phyloP scores from a whole-genome alignment of 2,888 invertebrate species.

The Creontiades dilutus region DNA sequence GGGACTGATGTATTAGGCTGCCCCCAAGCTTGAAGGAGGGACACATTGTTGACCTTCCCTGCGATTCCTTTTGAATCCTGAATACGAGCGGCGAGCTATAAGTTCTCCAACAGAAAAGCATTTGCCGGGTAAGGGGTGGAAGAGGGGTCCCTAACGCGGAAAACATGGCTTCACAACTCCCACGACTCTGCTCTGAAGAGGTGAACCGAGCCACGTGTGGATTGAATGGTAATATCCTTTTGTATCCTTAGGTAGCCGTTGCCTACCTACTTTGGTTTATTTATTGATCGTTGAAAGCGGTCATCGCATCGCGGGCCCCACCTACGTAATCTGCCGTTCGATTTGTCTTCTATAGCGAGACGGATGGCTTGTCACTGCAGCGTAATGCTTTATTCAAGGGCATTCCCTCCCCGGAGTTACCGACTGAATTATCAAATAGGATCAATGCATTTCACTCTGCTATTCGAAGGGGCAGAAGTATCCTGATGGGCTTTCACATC shows the following conservation, averaged over 20 bases:
- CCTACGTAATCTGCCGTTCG: constrained; percentile 11
- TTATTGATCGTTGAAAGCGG: neutral
- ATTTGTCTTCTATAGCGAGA: constrained; percentile 38
- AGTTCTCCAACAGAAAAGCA: neutral
- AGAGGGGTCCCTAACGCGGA: neutral
- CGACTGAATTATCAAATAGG: constrained; percentile 14
- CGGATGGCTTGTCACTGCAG: constrained; percentile 28
- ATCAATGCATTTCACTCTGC: constrained; percentile 21
- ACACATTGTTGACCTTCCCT: constrained; percentile 23
- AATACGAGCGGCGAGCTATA: constrained; percentile 15
- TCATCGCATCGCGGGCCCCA: neutral
- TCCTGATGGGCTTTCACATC: neutral
- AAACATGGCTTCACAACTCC: constrained; percentile 16
- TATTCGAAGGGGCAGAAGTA: neutral
- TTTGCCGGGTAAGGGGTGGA: neutral
- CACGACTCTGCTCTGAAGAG: neutral
- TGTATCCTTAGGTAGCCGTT: neutral
- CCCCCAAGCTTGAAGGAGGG: neutral
- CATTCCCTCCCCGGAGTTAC: constrained; percentile 3
- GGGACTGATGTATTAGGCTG: neutral
- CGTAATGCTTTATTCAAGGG: constrained; percentile 28
- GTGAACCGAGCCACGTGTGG: constrained; percentile 22
- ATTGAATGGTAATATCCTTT: constrained; percentile 7
- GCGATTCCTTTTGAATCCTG: constrained; percentile 23
- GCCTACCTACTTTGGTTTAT: constrained; percentile 14